A percentile compares a stretch with the other conserved stretches of the same genome.
Evolutionary conservation across 2,113 vertebrate species (phyloP).

Genomic region (Todiramphus saurophagus): DNA sequence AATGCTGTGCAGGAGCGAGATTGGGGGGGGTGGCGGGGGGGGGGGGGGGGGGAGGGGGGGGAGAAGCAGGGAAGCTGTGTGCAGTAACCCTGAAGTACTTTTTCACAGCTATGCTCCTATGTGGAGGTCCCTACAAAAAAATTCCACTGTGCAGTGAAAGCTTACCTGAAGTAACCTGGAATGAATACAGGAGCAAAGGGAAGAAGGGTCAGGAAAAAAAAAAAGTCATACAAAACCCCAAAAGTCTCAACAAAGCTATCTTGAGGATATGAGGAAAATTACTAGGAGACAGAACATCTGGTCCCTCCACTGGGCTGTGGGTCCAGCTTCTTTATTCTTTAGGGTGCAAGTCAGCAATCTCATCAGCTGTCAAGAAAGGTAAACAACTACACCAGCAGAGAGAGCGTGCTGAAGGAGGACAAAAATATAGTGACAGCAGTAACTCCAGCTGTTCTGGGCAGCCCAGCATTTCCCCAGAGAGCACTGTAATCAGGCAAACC

Average conservation of each 20-base stretch:
- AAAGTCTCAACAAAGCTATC: background rate
- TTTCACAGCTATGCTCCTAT: background rate
- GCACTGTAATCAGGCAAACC: background rate
- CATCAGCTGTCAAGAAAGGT: background rate
- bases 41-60: background rate
- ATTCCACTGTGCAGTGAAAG: background rate
- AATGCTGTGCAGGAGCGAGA: too few species aligned
- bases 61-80: background rate
- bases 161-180: background rate
- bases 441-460: background rate
- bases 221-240: background rate
- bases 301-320: background rate
- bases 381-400: background rate
- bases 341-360: background rate
- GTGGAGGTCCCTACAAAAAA: background rate
- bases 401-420: background rate
- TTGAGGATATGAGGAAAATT: background rate
- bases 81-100: background rate
- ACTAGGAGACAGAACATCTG: background rate
- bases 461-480: background rate
- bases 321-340: background rate
- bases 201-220: background rate
- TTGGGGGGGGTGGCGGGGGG: too few species aligned
- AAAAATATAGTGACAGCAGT: background rate
- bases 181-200: background rate